Conservation (phyloP, 1,140 invertebrate species). For the Musca domestica region DNA sequence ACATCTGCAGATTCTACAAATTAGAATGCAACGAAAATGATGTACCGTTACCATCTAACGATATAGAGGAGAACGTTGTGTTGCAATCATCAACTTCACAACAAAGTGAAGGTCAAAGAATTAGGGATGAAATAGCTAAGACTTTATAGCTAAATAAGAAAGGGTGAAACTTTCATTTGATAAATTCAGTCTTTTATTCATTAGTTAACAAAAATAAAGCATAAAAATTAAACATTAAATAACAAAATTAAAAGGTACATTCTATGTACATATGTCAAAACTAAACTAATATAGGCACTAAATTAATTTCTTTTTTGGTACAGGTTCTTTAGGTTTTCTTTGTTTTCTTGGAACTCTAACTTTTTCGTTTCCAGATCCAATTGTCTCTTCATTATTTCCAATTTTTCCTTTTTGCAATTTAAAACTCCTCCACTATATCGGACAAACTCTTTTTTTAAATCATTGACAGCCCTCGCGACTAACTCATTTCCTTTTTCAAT, state of each 20-base stretch:
- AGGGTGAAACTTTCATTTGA: not conserved
- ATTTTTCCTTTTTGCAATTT: not conserved
- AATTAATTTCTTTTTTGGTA: not conserved
- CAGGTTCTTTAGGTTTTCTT: not conserved
- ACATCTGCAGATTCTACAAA: not conserved
- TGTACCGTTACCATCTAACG: not conserved
- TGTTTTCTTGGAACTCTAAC: not conserved
- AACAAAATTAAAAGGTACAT: too few relatives aligned
- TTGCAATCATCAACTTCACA: not conserved
- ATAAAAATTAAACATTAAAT: not conserved
- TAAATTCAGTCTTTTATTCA: not conserved
- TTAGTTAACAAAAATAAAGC: not conserved
- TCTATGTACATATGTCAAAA: not conserved
- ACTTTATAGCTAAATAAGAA: slow-evolving; percentile 2
- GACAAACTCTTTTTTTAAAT: not conserved
- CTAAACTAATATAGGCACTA: not conserved
- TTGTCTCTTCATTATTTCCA: not conserved
- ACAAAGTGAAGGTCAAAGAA: slow-evolving; percentile 13
- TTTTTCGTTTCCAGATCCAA: not conserved
- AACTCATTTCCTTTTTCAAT: too few relatives aligned
- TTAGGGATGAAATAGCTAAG: slow-evolving; percentile 21
- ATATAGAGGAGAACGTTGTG: slow-evolving; percentile 8
- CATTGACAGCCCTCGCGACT: not conserved
- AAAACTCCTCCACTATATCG: not conserved
- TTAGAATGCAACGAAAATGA: not conserved